Base-by-base conservation (phyloP, 2,113 vertebrate genomes). In the Engystomops pustulosus region DNA sequence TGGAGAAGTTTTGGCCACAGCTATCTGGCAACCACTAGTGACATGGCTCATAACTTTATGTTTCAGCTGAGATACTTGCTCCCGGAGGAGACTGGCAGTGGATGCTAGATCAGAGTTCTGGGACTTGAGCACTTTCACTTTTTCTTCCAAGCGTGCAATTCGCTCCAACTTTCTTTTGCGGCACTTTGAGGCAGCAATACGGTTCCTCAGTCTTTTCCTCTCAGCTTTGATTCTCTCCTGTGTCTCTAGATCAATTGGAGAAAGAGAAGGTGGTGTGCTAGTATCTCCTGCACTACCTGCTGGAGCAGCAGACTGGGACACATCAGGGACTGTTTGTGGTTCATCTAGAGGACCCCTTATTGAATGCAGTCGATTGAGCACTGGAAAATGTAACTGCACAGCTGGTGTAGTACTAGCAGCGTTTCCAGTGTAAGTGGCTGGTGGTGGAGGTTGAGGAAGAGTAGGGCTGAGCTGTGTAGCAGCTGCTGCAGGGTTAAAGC, bases 181-280 rank as follows among this genome's bases (percentile, higher is more conserved):
- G 83, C 94, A 94, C 87, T 94, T 94, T 78, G 94, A 94, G 75
- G 94, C 94, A 2, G 94, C 94, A 86, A 94, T 94, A 79, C 94
- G 91, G 81, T 94, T 94, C 70, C 94, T 89, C 79, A 94, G 89
- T 81, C 93, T 89, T 89, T 94, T 94, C 80, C 93, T 90, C 88
- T 94, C 94, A 0, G 93, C 93, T 86, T 93, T 94, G 90, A 94
- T 91, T 30, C 92, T 87, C 87, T 94, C 93, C 86, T 94, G 93
- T 53, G 91, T 93, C 86, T 93, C 93, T 55, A 92, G 90, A 86
- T 94, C 92, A 30, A 94, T 90, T 30, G 94, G 94, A 0, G 94
- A 94, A 55, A 94, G 84, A 9, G 92, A 90, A 4, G 92, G 90
- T 0, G 93, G 91, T 0, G 93, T 91, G 77, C 86, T 77, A n/a